Evolutionary conservation across 1,140 invertebrate genomes (phyloP), one percentile per base, ranked within the genome.

Genomic region (Drosophila eugracilis): DNA sequence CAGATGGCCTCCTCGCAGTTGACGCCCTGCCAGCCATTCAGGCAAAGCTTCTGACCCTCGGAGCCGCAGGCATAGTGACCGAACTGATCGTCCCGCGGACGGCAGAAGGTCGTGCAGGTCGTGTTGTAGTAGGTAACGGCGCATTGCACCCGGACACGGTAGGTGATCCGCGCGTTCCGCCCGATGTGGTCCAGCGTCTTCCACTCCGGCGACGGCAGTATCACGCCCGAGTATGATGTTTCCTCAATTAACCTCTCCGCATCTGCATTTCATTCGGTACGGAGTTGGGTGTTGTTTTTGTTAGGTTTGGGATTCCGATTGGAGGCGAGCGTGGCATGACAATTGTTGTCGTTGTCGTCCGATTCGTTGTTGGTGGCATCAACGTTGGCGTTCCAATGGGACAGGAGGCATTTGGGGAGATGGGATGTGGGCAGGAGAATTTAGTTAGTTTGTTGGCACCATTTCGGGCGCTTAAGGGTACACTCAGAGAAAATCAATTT

Each of bases 1-100:
- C 97, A 98, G 3, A 97, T 95, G 50, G 97, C 97, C 92, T 94
- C 95, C 92, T 97, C 96, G 92, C 98, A 99, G 91, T 98, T 98
- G 81, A 95, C 94, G 53, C 98, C 97, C 91, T 95, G 96, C 98
- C 98, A 99, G 73, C 98, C 98, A 60, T 95, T 94, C 74, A 98
- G 94, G 92, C 98, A 99, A 42, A 96, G 94, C 92, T 98, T 98
- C 92, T 98, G 95, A 60, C 98, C 98, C 91, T 95, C 95, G 48
- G 95, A 93, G 73, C 96, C 95, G 93, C 98, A 99, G 50, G 94
- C 95, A 92, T 98, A 98, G 93, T 99, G 98, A 17, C 98, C 98
- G 92, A 98, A 98, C 89, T 95, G 95, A 93, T 99, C 98, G 93
- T 99, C 95, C 44, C 97, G 93, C 45, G 97, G 95, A 53, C 96